phyloP scores from a whole-genome alignment of 2,113 vertebrate species.

The Zapus hudsonius region DNA sequence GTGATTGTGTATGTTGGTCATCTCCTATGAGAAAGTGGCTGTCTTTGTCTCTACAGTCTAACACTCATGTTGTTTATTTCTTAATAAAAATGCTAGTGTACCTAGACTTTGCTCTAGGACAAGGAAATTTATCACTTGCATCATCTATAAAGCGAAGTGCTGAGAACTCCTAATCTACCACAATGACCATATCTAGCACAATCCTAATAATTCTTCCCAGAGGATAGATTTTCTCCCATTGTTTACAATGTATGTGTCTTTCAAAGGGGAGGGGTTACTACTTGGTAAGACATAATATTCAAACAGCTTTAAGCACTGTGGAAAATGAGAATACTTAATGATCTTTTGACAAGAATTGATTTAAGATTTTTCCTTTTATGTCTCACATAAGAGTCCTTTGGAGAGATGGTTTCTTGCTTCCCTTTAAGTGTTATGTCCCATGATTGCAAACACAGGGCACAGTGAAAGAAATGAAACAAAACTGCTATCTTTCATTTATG shows the following conservation, averaged over 20 bases:
- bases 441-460: slow-evolving; percentile 6
- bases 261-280: slow-evolving; percentile 40
- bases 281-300: slow-evolving; percentile 17
- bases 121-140: neutral
- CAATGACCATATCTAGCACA: neutral
- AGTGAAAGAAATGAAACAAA: neutral
- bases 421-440: neutral
- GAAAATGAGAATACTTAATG: slow-evolving; percentile 46
- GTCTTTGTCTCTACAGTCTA: neutral
- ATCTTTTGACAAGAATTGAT: slow-evolving; percentile 5
- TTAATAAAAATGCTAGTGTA: neutral
- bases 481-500: neutral
- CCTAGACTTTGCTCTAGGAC: neutral
- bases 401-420: neutral
- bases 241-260: neutral
- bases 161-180: slow-evolving; percentile 21
- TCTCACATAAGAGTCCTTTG: neutral
- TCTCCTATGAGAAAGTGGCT: slow-evolving; percentile 3
- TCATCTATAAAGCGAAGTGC: neutral
- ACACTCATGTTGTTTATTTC: slow-evolving; percentile 31
- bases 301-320: slow-evolving; percentile 18
- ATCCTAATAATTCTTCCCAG: neutral
- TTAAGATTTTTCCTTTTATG: slow-evolving; percentile 34
- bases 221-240: slow-evolving; percentile 30
- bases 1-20: slow-evolving; percentile 8